Percentiles rank a stretch among this genome's conserved stretches.
Evolutionary conservation across 2,888 invertebrate genomes (phyloP).

Genomic region (Morpho achilles): DNA sequence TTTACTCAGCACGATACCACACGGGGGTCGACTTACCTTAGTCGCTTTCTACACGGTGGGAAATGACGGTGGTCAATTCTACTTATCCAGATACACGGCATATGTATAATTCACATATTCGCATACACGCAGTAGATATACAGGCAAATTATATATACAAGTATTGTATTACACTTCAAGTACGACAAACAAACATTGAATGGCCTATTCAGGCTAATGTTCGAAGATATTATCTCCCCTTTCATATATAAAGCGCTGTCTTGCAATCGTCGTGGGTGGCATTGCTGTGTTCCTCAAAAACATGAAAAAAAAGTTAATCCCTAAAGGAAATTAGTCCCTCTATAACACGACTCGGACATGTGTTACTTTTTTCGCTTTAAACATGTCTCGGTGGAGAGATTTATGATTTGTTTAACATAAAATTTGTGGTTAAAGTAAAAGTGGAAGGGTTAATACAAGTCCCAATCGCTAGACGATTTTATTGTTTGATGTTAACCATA

Average conservation of each 20-base stretch:
- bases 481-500: no score
- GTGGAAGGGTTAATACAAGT: slow-evolving; percentile 34
- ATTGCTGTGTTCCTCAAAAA: slow-evolving; percentile 55
- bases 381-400: slow-evolving; percentile 63
- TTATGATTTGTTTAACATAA: slow-evolving; percentile 65
- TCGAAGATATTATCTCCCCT: slow-evolving; percentile 27
- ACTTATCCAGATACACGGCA: no score
- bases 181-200: slow-evolving; percentile 25
- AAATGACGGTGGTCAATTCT: no score
- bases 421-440: slow-evolving; percentile 58
- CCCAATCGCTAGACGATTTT: no score
- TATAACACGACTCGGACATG: slow-evolving; percentile 73
- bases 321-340: slow-evolving; percentile 75
- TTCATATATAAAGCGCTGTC: slow-evolving; percentile 27
- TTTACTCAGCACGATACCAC: no score
- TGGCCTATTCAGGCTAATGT: slow-evolving; percentile 29
- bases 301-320: slow-evolving; percentile 54
- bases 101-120: no score
- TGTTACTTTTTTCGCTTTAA: slow-evolving; percentile 78
- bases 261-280: slow-evolving; percentile 70
- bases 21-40: no score
- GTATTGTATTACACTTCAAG: slow-evolving; percentile 15
- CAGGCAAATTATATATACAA: slow-evolving; percentile 9
- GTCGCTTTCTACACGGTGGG: no score
- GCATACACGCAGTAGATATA: neutral